Base-by-base conservation (phyloP, 2,888 invertebrate genomes). In the Eulithis testata region DNA sequence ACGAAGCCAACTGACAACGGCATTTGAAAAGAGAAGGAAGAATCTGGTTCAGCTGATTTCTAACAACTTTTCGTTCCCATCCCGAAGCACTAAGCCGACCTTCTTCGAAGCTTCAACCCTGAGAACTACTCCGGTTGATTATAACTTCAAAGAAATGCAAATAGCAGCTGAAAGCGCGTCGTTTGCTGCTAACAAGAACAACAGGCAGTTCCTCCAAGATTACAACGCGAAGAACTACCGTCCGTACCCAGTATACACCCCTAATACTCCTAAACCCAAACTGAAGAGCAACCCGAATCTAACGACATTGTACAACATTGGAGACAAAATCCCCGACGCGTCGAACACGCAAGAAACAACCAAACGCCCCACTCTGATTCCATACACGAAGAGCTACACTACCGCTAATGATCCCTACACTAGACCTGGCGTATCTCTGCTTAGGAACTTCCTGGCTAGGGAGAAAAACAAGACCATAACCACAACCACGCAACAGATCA, bases 131-230 rank as follows among this genome's bases (percentile, higher is more conserved):
- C 83, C 89, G 0, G 88, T 88, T 5, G 94, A 94, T 64, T 78
- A 85, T 40, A 93, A 81, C 65, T 75, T 90, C 3, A 93, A 86
- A 67, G 96, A 97, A 84, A 94, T 94, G 79, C 96, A 96, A 81
- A 94, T 95, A 1, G 94, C 95, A 0, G 96, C 97, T 8, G 97
- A 97, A 85, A 95, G 96, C 7, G 96, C 96, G 0, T 96, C 97
- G 0, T 97, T 97, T 79, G 95, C 94, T 1, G 95, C 94, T 1
- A 94, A 94, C 47, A 92, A 90, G 61, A 91, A 92, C 67, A 89
- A 91, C 71, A 84, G 90, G 61, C 91, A 93, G 73, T 89, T 84
- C 66, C 76, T 92, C 44, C 91, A 93, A 81, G 87, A 91, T 65
- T 89, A 86, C 64, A 83, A 85, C 71, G 77, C 82, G 72, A 87